Base-by-base conservation (phyloP, 1,140 invertebrate genomes). In the Ceratina australensis region DNA sequence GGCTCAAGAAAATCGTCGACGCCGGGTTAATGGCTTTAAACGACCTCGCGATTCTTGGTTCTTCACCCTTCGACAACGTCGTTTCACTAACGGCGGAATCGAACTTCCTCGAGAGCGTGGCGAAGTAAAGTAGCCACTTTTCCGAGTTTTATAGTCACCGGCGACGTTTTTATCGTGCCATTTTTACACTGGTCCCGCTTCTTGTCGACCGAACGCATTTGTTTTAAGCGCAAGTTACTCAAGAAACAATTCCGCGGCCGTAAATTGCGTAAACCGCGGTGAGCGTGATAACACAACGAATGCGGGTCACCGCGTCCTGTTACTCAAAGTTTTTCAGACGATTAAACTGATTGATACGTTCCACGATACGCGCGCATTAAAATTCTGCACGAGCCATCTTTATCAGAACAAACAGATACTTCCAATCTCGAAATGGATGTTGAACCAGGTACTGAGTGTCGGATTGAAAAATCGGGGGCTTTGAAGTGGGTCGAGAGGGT, bases 21-120 rank as follows among this genome's bases (percentile, higher is more conserved):
- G 28, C 16, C 1, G 18, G 52, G 63, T 66, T 74, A 74, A 74
- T 74, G 63, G 50, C 33, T 74, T 66, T 57, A 47, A 65, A 66
- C 50, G 50, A 3, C 20, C 16, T 13, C 4, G 26, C 64, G 49
- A 61, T 66, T 28, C 50, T 56, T 64, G 28, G 49, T 28, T 24
- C 26, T 18, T 24, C 28, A 18, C 16, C 22, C 47, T 8, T 65
- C 57, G 22, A 63, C 71, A 64, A 42, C 26, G 33, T 33, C 61
- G 28, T 26, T 47, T 42, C 33, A 22, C n/a, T 13, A 7, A 5
- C 18, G 15, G 2, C 15, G 64, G 64, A 50, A 13, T 66, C 20
- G 47, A 66, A 66, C 8, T 66, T 50, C 7, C 64, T 50, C 42
- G 47, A 50, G 16, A 42, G 33, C 10, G 33, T 42, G 0, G 8